Percentiles rank a stretch among this genome's conserved stretches.
Conservation (phyloP, 2,888 invertebrate genomes). For the Antheraea yamamai region DNA sequence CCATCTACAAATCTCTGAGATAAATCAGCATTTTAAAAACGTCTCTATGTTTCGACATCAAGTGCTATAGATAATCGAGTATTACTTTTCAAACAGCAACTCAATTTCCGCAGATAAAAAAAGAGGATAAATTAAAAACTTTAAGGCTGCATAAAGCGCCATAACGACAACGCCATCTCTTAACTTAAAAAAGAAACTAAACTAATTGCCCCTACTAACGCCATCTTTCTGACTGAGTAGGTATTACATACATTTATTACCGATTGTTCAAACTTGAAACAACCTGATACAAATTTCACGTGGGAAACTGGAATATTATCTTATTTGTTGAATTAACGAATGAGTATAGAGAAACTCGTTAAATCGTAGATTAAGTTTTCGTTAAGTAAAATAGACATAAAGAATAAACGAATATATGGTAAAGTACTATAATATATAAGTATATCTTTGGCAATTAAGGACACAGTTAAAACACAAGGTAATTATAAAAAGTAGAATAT, state of each 20-base stretch:
- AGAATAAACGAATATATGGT: background rate
- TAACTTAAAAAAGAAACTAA: background rate
- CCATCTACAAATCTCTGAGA: too few species aligned
- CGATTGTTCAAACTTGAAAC: too few species aligned
- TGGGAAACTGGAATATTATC: background rate
- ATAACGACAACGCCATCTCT: background rate
- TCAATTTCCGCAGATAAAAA: too few species aligned
- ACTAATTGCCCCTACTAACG: background rate
- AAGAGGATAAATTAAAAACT: too few species aligned
- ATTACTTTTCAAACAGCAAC: background rate
- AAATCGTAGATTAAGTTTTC: background rate
- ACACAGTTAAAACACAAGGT: background rate
- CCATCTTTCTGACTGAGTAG: background rate
- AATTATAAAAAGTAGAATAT: background rate
- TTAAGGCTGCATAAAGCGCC: background rate
- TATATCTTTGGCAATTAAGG: background rate
- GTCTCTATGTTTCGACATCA: background rate
- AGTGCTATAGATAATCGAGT: background rate
- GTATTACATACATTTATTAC: background rate
- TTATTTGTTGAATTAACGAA: too few species aligned
- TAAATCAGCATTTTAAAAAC: too few species aligned
- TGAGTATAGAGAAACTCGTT: background rate
- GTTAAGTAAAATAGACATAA: background rate
- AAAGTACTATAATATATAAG: background rate
- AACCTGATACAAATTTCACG: background rate